These are phyloP conservation scores for Crenuchus spilurus DNA, from an alignment of 2,797 vertebrate species.

Conservation along the genomic window DNA sequence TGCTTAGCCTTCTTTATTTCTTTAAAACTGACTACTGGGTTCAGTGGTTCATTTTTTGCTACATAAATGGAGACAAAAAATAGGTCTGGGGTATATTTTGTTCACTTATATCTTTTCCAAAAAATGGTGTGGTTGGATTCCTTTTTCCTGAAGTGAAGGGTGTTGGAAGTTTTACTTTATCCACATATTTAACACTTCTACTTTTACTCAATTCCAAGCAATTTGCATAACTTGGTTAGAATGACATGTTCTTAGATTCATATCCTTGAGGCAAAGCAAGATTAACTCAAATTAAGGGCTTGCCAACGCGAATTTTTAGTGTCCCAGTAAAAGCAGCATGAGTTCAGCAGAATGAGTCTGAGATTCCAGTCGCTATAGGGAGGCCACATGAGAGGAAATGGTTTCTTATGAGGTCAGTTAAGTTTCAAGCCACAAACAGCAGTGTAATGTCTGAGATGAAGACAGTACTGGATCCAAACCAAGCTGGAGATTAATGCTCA, in stretches of 20 bases:
- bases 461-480: neutral
- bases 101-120: too few relatives aligned
- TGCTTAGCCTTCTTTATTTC: too few relatives aligned
- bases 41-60: too few relatives aligned
- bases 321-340: neutral
- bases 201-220: neutral
- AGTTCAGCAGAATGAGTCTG: neutral
- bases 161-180: neutral
- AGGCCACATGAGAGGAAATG: constrained; percentile 12
- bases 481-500: constrained; percentile 13
- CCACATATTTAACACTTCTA: neutral
- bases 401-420: constrained; percentile 24
- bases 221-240: neutral
- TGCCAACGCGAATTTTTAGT: neutral
- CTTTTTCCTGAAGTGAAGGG: neutral
- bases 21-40: too few relatives aligned
- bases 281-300: neutral
- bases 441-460: constrained; percentile 25
- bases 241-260: neutral
- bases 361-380: neutral
- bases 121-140: constrained; percentile 5
- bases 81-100: too few relatives aligned
- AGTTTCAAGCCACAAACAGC: neutral
- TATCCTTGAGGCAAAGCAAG: neutral
- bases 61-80: too few relatives aligned